Evolutionary conservation across 2,888 invertebrate species (phyloP).

Genomic region (Hirtodrosophila trivittata): DNA sequence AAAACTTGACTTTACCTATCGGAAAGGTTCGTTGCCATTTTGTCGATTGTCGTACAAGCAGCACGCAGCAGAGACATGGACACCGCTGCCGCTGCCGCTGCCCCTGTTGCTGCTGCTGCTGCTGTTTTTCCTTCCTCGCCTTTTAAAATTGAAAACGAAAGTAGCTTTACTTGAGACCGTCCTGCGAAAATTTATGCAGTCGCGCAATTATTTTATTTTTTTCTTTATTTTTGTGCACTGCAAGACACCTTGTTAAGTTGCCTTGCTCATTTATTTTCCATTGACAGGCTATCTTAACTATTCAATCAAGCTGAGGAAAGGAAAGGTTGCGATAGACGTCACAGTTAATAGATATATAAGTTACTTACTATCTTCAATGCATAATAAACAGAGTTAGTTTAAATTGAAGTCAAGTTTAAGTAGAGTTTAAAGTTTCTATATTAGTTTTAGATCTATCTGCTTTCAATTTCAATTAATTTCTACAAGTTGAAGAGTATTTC

Average conservation of each 20-base stretch:
- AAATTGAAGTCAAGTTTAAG: too few species aligned
- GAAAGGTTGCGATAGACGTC: constrained; percentile 13
- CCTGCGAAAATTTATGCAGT: constrained; percentile 73
- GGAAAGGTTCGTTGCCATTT: constrained; percentile 76
- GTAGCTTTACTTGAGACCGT: constrained; percentile 57
- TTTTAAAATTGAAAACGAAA: constrained; percentile 76
- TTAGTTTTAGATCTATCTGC: too few species aligned
- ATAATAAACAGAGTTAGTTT: not conserved
- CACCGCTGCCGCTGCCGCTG: too few species aligned
- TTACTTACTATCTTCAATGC: not conserved
- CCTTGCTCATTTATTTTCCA: constrained; percentile 11
- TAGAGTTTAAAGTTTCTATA: too few species aligned
- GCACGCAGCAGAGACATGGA: not conserved
- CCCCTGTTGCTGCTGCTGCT: constrained; percentile 7
- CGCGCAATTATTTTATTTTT: constrained; percentile 67
- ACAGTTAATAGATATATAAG: constrained; percentile 1
- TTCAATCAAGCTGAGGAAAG: constrained; percentile 26
- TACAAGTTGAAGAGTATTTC: too few species aligned
- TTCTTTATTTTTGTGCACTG: constrained; percentile 34
- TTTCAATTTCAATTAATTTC: too few species aligned
- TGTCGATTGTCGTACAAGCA: constrained; percentile 53
- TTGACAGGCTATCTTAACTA: constrained; percentile 22
- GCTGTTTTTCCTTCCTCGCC: constrained; percentile 40
- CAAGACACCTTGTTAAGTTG: constrained; percentile 52
- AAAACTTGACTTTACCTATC: constrained; percentile 71